Evolutionary conservation across 2,888 invertebrate species (phyloP), one percentile per base, ranked within the genome.

Genomic region (Drosophila parthenogenetica): DNA sequence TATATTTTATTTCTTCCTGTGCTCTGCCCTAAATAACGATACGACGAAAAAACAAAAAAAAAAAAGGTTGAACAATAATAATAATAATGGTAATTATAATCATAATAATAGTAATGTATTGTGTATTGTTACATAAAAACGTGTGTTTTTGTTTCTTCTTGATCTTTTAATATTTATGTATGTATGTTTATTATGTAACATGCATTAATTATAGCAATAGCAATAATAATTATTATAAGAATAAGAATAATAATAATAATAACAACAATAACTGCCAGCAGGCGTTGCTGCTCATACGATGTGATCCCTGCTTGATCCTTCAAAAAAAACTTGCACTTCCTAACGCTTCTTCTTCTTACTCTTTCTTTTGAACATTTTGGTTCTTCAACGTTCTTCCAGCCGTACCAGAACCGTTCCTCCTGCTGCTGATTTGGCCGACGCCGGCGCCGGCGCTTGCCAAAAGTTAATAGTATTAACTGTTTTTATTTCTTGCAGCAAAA

Each of bases 391-490:
- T 61, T 25, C 60, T 35, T 43, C 43, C 29, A 50, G 45, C 51
- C 32, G 46, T 29, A 46, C 46, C 35, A 35, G 35, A 54, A 48
- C 42, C 25, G n/a, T 40, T 40, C 46, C 51, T 81, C 67, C 68
- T 65, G 61, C 61, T 77, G 70, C 53, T 64, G 53, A 45, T 85
- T 77, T 73, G 87, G 87, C 85, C 70, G 79, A 87, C 87, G 87
- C 85, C 70, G 79, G 81, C 87, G 87, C 85, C 87, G 81, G 87
- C 82, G 79, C 82, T 87, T 82, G 82, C 82, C 82, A 81, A 85
- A 73, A 19, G 22, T 42, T 63, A 29, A 29, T 8, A 29, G 62
- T 69, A 45, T 39, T 54, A 37, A 43, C 49, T 59, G 39, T 14
- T 19, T 48, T 54, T 3, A 35, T 5, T 35, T 35, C 3, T 35